Base-by-base conservation (phyloP, 2,797 vertebrate species). In the Podarcis siculus region DNA sequence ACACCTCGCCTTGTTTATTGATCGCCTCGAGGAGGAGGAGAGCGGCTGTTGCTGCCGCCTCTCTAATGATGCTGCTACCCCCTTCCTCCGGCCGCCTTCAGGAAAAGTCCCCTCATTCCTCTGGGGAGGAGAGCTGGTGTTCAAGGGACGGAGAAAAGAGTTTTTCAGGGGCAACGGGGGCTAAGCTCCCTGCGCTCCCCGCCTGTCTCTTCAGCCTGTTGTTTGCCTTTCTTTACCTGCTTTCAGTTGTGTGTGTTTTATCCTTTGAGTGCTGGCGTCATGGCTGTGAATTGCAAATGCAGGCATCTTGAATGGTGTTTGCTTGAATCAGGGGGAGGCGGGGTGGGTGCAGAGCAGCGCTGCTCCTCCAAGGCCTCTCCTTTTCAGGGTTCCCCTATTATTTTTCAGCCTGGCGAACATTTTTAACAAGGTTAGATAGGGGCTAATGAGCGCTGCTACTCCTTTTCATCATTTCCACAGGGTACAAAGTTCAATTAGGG, bases 1-100 rank as follows among this genome's bases (percentile, higher is more conserved):
- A 86, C 93, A 88, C 90, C 90, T 86, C 87, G 83, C 66, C 84
- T 1, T 3, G 90, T 69, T 87, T 77, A 93, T 89, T 10, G 94
- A 92, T 93, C 91, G 84, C 80, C 84, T 27, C 1, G 4, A 10
- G 45, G 79, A 12, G 10, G 37, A 23, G 39, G 21, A n/a, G 9
- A 84, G 30, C 61, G 10, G 76, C 76, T 19, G 79, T 88, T 67
- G 0, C 69, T 17, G 87, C 84, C 85, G 88, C 87, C 13, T 88
- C 88, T 66, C 58, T 88, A 66, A 89, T 82, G 84, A 73, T 32
- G 35, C 1, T 42, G 1, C 15, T 64, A 3, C n/a, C 25, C 69
- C 1, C 73, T 37, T 49, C 82, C 85, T 42, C 39, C 76, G 55
- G 1, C 87, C 69, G 89, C 27, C 23, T 35, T 17, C 0, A 27